Evolutionary conservation across 2,888 invertebrate genomes (phyloP).

Genomic region (Chorisops tibialis): DNA sequence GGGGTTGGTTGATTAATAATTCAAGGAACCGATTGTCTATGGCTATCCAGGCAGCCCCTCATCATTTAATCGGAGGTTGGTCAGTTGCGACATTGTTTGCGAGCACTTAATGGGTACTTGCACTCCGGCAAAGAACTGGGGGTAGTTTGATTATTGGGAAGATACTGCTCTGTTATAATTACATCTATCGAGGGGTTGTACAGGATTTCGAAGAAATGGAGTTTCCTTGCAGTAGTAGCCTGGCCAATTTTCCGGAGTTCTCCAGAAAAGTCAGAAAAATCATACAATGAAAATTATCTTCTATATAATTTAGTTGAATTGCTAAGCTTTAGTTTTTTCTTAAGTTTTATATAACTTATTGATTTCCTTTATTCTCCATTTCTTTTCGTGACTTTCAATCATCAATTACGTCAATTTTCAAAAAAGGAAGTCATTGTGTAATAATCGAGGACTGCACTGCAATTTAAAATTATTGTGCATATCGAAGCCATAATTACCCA

Average conservation of each 20-base stretch:
- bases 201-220: background rate
- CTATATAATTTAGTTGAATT: background rate
- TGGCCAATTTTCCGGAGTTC: background rate
- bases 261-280: background rate
- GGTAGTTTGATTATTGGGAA: conserved; percentile 3
- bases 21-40: conserved; percentile 1
- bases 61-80: conserved; percentile 10
- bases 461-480: too few relatives aligned
- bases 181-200: background rate
- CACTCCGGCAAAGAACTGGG: background rate
- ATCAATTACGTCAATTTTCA: too few relatives aligned
- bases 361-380: background rate
- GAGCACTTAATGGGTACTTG: background rate
- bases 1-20: conserved; percentile 12
- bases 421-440: too few relatives aligned
- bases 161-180: background rate
- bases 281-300: background rate
- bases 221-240: conserved; percentile 1
- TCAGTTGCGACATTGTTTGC: background rate
- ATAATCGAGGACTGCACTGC: too few relatives aligned
- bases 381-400: too few relatives aligned
- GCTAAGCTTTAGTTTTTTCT: background rate
- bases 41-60: background rate
- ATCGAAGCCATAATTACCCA: too few relatives aligned
- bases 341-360: background rate